Evolutionary conservation across 2,113 vertebrate species (phyloP), one percentile per base, ranked within the genome.

Genomic region (Misgurnus anguillicaudatus): DNA sequence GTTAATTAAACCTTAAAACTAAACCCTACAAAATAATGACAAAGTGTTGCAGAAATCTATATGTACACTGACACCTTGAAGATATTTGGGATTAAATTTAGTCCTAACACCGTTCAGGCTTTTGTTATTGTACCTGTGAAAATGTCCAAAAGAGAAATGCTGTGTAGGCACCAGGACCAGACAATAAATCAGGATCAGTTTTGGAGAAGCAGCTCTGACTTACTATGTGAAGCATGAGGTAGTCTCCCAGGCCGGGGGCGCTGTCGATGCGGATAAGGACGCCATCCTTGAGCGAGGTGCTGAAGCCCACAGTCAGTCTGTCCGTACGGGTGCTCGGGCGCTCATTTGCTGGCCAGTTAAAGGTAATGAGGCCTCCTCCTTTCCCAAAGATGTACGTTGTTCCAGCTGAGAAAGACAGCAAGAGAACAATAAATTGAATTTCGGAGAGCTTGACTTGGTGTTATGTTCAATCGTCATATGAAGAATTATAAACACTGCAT

Each of bases 371-470:
- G 45, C 98, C 98, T 41, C 98, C 98, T 3, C 95, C 98, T 90
- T 98, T 98, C 21, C 96, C 97, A 87, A 99, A 99, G 87, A 99
- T 99, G 77, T 96, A 99, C 0, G 97, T 99, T 11, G 96, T 97
- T 51, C 98, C 98, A 90, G 98, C 98, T 99, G 81, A 8, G 86
- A 87, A 77, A 47, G 1, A 5, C 74, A 4, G 19, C 17, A 79
- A 39, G 4, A 47, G 24, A 48, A 38, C 8, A 31, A 53, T 47
- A 39, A 31, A 39, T 74, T 42, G 24, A 55, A 6, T 14, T 7
- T n/a, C 14, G 11, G 14, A 62, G 42, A 9, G 38, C 55, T 42
- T 42, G 53, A 42, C 70, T 24, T 19, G 14, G 31, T 31, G 24
- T n/a, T n/a, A n/a, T n/a, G n/a, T 31, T 31, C 3, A 1, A 31